Evolutionary conservation across 1,140 invertebrate species (phyloP), one percentile per base, ranked within the genome.

Genomic region (Panagrolaimus sp.): DNA sequence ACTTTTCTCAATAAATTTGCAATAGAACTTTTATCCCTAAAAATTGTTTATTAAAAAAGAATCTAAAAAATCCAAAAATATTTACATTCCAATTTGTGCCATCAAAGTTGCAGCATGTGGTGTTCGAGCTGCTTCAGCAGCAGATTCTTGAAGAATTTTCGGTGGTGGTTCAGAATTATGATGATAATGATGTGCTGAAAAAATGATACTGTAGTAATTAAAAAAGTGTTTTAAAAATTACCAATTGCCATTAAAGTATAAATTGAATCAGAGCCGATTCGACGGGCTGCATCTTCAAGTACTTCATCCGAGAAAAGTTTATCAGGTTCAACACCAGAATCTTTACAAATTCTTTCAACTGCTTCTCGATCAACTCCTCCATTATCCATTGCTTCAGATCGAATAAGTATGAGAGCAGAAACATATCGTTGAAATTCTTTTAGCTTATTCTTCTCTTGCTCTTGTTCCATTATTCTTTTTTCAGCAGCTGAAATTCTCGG

Each of bases 281-380:
- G 11, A 1, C 27, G 20, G 4, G 20, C 51, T 4, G 51, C 51
- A 57, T 57, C 51, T 20, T 57, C 51, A 2, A 57, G 51, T 2
- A 57, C 51, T 57, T 57, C 51, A n/a, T 57, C 51, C 9, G 20
- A 25, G n/a, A 57, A 57, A 23, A 57, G 20, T 8, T 57, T 27
- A 25, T 57, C 51, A 57, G 51, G 51, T 11, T 1, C 1, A 27
- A 57, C 51, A 20, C 27, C 27, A 27, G 20, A 25, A 20, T 57
- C 51, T 20, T 20, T 13, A 57, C 51, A 57, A 57, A 57, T 57
- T 11, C 51, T 20, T 9, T 57, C 51, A 25, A 57, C 51, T 4
- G 27, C 27, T 20, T 57, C 51, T 13, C 27, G 20, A 27, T 57
- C 51, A 27, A 57, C 51, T 11, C 51, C 51, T 2, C 27, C 0